Percentiles rank a stretch among this genome's conserved stretches.
These are phyloP conservation scores for Athene noctua DNA, from an alignment of 2,113 vertebrate genomes.

Conservation along the genomic window DNA sequence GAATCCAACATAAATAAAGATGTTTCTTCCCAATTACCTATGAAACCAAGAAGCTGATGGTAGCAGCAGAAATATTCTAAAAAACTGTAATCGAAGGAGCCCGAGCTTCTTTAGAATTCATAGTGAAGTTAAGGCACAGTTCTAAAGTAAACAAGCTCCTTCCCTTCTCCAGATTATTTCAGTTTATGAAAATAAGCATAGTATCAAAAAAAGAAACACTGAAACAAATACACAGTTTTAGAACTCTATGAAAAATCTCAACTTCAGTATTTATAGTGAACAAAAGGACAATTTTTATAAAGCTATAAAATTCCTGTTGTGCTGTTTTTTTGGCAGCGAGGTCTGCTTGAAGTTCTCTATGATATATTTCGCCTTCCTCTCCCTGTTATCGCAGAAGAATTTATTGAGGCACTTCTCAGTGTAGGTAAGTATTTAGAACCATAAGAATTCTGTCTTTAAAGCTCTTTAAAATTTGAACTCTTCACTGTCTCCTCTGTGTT, in stretches of 20 bases:
- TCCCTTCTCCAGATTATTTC: background rate
- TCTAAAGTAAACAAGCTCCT: background rate
- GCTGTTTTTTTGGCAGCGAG: conserved; percentile 74
- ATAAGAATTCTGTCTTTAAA: background rate
- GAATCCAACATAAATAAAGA: background rate
- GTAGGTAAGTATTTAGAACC: conserved; percentile 81
- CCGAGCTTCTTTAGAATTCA: background rate
- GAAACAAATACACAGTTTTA: background rate
- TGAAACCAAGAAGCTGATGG: background rate
- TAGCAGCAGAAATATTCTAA: background rate
- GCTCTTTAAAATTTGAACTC: background rate
- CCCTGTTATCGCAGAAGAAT: conserved; percentile 91
- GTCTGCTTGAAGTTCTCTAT: conserved; percentile 93
- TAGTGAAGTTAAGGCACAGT: background rate
- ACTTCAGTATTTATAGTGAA: background rate
- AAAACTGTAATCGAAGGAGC: background rate
- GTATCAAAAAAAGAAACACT: background rate
- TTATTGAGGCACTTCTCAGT: conserved; percentile 92
- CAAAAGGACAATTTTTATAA: background rate
- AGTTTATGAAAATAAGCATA: background rate
- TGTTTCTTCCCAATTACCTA: background rate
- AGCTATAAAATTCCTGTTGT: background rate
- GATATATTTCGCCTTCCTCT: conserved; percentile 96
- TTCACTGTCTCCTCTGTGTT: background rate
- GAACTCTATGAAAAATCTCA: background rate